These are phyloP conservation scores for Neoniphon sammara DNA, from an alignment of 2,797 vertebrate species.

Conservation along the genomic window DNA sequence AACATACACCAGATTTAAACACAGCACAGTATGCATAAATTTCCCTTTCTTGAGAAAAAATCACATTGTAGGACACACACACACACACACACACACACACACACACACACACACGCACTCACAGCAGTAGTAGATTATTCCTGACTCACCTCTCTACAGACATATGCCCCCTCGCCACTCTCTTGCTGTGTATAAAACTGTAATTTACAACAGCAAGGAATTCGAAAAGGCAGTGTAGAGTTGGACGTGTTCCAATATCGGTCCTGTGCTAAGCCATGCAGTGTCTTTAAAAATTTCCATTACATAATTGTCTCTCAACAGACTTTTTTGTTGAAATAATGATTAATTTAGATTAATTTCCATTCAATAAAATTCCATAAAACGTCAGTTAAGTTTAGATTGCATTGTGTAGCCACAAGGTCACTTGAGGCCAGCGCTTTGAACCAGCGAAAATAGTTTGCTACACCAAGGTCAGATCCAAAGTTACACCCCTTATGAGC, in stretches of 20 bases:
- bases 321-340: slow-evolving; percentile 39
- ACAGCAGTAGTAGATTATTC: slow-evolving; percentile 32
- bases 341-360: slow-evolving; percentile 38
- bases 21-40: slow-evolving; percentile 43
- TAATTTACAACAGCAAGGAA: slow-evolving; percentile 48
- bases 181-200: background rate
- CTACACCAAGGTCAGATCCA: slow-evolving; percentile 48
- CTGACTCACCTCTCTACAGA: slow-evolving; percentile 34
- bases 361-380: slow-evolving; percentile 48
- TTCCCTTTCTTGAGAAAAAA: slow-evolving; percentile 34
- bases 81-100: slow-evolving; percentile 7
- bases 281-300: slow-evolving; percentile 25
- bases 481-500: slow-evolving; percentile 55
- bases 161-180: background rate
- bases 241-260: background rate
- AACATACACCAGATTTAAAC: slow-evolving; percentile 57
- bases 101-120: slow-evolving; percentile 28
- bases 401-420: slow-evolving; percentile 28
- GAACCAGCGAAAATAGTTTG: slow-evolving; percentile 53
- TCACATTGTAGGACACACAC: background rate
- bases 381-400: slow-evolving; percentile 48
- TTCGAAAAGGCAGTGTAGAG: slow-evolving; percentile 34
- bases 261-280: slow-evolving; percentile 38
- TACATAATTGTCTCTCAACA: slow-evolving; percentile 37
- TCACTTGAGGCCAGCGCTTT: slow-evolving; percentile 48